Evolutionary conservation across 2,888 invertebrate species (phyloP).

Genomic region (Nowickia ferox): DNA sequence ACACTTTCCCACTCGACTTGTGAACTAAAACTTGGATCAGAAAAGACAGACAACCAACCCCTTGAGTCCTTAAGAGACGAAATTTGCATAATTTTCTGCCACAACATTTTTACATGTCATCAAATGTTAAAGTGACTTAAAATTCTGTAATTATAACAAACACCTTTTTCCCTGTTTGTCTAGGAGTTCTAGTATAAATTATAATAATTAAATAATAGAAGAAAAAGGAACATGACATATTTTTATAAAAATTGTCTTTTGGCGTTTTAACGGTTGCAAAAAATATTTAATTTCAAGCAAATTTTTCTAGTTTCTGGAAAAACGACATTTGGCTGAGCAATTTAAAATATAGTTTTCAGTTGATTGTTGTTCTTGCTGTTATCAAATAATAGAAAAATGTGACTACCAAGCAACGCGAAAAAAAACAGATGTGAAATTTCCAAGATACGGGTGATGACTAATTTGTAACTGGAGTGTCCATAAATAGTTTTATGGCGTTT

Average conservation of each 20-base stretch:
- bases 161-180: slow-evolving; percentile 65
- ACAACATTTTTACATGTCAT: slow-evolving; percentile 57
- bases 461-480: slow-evolving; percentile 44
- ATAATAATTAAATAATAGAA: slow-evolving; percentile 35
- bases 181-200: slow-evolving; percentile 69
- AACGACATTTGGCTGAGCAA: slow-evolving; percentile 54
- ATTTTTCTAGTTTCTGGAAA: slow-evolving; percentile 47
- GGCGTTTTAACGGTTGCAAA: slow-evolving; percentile 50
- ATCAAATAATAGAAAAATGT: slow-evolving; percentile 58
- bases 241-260: slow-evolving; percentile 6
- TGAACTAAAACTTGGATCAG: slow-evolving; percentile 4
- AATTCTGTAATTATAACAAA: slow-evolving; percentile 56
- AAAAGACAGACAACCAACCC: slow-evolving; percentile 48
- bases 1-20: neutral
- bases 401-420: slow-evolving; percentile 38
- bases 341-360: slow-evolving; percentile 50
- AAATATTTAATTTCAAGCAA: slow-evolving; percentile 35
- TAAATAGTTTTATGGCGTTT: slow-evolving; percentile 26
- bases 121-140: slow-evolving; percentile 54
- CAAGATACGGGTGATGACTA: slow-evolving; percentile 68
- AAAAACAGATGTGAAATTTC: slow-evolving; percentile 58
- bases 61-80: neutral
- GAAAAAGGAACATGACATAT: slow-evolving; percentile 28
- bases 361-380: slow-evolving; percentile 29
- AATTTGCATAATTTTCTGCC: slow-evolving; percentile 61